These are phyloP conservation scores for Drusus annulatus DNA, from an alignment of 1,140 invertebrate species.

Conservation along the genomic window DNA sequence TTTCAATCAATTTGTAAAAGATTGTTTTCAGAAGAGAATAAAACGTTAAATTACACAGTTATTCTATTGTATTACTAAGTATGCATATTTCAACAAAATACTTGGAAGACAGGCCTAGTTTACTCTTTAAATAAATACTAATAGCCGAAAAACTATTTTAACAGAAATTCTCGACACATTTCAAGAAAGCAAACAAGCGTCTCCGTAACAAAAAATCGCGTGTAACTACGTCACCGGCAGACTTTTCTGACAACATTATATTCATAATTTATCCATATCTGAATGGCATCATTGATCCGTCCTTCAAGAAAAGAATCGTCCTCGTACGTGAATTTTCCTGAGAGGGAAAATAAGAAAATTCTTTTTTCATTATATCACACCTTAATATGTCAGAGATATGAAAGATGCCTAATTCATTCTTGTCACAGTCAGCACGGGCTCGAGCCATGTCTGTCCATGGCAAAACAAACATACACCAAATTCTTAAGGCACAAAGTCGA, in stretches of 20 bases:
- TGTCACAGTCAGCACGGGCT: slow-evolving; percentile 1
- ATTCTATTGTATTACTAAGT: no score
- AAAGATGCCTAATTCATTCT: slow-evolving; percentile 11
- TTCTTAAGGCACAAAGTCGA: neutral
- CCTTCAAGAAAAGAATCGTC: neutral
- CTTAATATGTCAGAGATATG: slow-evolving; percentile 5
- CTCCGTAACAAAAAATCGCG: neutral
- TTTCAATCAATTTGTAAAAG: no score
- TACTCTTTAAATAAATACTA: no score
- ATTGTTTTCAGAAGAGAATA: no score
- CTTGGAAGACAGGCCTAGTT: no score
- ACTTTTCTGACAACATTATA: neutral
- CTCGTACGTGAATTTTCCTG: neutral
- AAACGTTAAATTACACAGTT: no score
- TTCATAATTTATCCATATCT: slow-evolving; percentile 1
- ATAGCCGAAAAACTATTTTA: no score
- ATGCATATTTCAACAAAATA: no score
- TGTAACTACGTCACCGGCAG: neutral
- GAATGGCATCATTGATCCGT: slow-evolving; percentile 11
- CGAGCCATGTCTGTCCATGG: neutral
- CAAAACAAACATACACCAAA: neutral
- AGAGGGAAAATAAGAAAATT: slow-evolving; percentile 12
- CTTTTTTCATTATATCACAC: slow-evolving; percentile 17
- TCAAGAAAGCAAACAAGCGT: no score
- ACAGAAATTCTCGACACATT: no score